A percentile compares a stretch with the other conserved stretches of the same genome.
Conservation (phyloP, 1,140 invertebrate species). For the Agrypnia vestita region DNA sequence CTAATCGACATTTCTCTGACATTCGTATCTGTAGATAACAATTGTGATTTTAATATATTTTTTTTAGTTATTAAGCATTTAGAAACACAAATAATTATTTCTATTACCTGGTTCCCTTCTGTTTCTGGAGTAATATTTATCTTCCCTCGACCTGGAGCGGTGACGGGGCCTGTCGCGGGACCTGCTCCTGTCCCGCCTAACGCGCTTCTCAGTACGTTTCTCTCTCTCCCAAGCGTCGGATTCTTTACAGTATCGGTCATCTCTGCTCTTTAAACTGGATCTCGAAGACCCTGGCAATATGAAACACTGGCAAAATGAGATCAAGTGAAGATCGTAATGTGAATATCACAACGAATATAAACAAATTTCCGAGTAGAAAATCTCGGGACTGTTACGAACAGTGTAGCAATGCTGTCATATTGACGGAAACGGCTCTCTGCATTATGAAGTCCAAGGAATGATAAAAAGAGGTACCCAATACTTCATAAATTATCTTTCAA, state of each 20-base stretch:
- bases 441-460: conserved; percentile 9
- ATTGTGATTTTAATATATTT: neutral
- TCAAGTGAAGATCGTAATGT: conserved; percentile 66
- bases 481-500: conserved; percentile 13
- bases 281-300: conserved; percentile 74
- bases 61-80: neutral
- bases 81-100: conserved; percentile 6
- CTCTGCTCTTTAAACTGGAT: conserved; percentile 67
- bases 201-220: conserved; percentile 69
- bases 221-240: conserved; percentile 67
- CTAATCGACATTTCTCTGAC: conserved; percentile 62
- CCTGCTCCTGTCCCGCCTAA: conserved; percentile 64
- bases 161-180: conserved; percentile 57
- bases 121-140: conserved; percentile 33
- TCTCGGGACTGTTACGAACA: conserved; percentile 40
- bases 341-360: conserved; percentile 31
- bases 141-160: conserved; percentile 57
- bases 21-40: conserved; percentile 53
- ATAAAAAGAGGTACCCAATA: conserved; percentile 22
- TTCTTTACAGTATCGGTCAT: conserved; percentile 73
- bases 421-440: neutral
- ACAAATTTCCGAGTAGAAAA: conserved; percentile 23
- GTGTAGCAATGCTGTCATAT: conserved; percentile 42
- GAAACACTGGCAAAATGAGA: conserved; percentile 76
- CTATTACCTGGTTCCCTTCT: conserved; percentile 42